phyloP scores from a whole-genome alignment of 1,140 invertebrate species.

The Aphis gossypii region DNA sequence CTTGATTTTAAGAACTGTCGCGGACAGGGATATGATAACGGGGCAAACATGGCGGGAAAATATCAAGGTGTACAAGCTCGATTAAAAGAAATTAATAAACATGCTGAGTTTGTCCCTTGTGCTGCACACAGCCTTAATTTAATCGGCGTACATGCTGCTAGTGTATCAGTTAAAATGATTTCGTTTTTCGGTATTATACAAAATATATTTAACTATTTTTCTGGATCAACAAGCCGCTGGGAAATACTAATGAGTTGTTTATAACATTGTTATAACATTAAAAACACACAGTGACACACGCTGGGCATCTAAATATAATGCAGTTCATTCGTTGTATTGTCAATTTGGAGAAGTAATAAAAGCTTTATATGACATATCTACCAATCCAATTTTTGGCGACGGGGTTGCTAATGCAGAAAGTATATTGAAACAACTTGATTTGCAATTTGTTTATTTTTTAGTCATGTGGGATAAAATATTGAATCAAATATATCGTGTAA shows the following conservation, averaged over 20 bases:
- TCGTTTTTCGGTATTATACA: slow-evolving; percentile 6
- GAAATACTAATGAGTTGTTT: neutral
- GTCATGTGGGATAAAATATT: neutral
- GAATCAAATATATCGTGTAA: too few relatives aligned
- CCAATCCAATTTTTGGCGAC: neutral
- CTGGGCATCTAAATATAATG: slow-evolving; percentile 10
- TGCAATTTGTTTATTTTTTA: slow-evolving; percentile 7
- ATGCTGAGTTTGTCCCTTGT: neutral
- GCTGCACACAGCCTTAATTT: slow-evolving; percentile 17
- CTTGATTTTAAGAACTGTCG: too few relatives aligned
- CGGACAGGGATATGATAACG: too few relatives aligned
- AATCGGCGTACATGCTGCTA: neutral
- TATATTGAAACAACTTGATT: slow-evolving; percentile 5
- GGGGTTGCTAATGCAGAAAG: neutral
- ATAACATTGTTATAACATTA: neutral
- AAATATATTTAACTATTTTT: neutral
- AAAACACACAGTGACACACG: slow-evolving; percentile 11
- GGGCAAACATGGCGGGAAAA: too few relatives aligned
- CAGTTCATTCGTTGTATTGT: slow-evolving; percentile 25
- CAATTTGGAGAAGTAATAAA: neutral
- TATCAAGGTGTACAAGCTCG: too few relatives aligned
- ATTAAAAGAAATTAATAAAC: too few relatives aligned
- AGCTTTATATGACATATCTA: neutral
- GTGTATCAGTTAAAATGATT: slow-evolving; percentile 1
- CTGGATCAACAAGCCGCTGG: slow-evolving; percentile 11